Evolutionary conservation across 2,888 invertebrate species (phyloP), one percentile per base, ranked within the genome.

Genomic region (Antheraea yamamai): DNA sequence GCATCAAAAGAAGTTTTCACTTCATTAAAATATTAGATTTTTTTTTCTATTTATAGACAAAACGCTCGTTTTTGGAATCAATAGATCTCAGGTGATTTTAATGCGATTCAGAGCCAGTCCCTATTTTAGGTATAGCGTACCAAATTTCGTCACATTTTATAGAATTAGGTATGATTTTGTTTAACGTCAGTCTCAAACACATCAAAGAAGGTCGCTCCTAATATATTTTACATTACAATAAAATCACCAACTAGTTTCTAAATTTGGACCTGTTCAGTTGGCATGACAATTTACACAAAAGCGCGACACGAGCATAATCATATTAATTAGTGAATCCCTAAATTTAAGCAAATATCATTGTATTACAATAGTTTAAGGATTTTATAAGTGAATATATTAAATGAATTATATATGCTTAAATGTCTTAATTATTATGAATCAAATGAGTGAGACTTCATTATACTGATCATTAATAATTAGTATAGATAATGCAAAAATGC

Each of bases 251-350:
- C 16, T 8, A 35, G 2, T 14, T 68, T 35, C 35, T 35, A 35
- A 35, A 35, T 68, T 35, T 14, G 35, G 35, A 4, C 35, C 68
- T 68, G 68, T 18, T 16, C 35, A 35, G 35, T 20, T 68, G 30
- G 35, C 68, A 35, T 20, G 68, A 35, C 68, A 68, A 68, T 18
- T 68, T 30, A 68, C 18, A 68, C 68, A 8, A 68, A 68, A 68
- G 68, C 14, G 35, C 2, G 68, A 20, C 68, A 68, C 35, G 35
- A 6, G 0, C 20, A 16, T 35, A 35, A 35, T 35, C 18, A 68
- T 68, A 20, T 12, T 68, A 68, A 68, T 68, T 68, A 68, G 35
- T 35, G 35, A 68, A 35, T 68, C 35, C 20, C 18, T 35, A 68
- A 68, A 68, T 30, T 18, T 35, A 61, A 23, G 10, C n/a, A 61